Conservation (phyloP, 92 coral and sea anemone genomes). For the Pocillopora grandis region DNA sequence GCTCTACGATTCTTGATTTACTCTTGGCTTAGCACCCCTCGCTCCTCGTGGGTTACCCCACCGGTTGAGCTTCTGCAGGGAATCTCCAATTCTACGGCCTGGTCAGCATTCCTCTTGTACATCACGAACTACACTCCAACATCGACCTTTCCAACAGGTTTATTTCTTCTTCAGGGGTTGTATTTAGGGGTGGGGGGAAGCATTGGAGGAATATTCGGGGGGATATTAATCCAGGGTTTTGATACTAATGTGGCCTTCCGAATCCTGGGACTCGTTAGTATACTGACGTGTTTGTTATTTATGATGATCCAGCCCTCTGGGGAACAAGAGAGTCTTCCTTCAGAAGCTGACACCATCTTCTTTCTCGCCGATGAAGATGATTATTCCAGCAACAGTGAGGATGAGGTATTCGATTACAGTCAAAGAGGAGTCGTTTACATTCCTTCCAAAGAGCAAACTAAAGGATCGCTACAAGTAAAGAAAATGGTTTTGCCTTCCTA, state of each 20-base stretch:
- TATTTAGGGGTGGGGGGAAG: constrained; percentile 91
- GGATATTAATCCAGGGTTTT: constrained; percentile 74
- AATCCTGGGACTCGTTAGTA: constrained; percentile 62
- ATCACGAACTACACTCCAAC: constrained; percentile 79
- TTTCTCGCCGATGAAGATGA: constrained; percentile 82
- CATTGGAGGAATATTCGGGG: constrained; percentile 78
- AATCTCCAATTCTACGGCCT: constrained; percentile 75
- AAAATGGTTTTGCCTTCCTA: constrained; percentile 62
- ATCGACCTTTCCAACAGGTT: constrained; percentile 82
- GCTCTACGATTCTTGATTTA: constrained; percentile 79
- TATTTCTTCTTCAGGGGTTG: constrained; percentile 81
- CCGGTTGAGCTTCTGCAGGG: constrained; percentile 83
- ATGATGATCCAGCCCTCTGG: constrained; percentile 74
- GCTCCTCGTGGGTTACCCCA: constrained; percentile 84
- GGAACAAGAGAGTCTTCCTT: constrained; percentile 63
- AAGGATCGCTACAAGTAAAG: constrained; percentile 36
- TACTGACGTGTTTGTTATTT: constrained; percentile 67
- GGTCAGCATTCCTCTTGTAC: constrained; percentile 91
- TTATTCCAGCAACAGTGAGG: constrained; percentile 85
- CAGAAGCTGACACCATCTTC: constrained; percentile 76
- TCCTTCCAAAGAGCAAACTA: constrained; percentile 51
- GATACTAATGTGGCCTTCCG: constrained; percentile 76
- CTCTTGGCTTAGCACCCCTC: constrained; percentile 83
- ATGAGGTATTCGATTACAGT: constrained; percentile 62
- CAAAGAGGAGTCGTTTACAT: constrained; percentile 55